Evolutionary conservation across 2,797 vertebrate species (phyloP), one percentile per base, ranked within the genome.

Genomic region (Taeniopygia guttata): DNA sequence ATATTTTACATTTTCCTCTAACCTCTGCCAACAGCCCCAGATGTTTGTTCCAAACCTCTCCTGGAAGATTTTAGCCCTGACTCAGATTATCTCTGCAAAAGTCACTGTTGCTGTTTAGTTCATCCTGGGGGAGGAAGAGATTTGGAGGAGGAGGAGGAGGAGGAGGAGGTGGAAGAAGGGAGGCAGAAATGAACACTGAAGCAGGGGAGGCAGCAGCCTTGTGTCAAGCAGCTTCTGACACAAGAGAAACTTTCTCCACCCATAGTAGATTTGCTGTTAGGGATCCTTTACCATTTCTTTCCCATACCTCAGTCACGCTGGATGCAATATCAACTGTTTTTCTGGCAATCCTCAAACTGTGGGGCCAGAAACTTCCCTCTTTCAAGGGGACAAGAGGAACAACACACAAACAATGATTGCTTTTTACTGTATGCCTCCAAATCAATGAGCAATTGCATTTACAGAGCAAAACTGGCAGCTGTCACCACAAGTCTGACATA

Each of bases 1-100:
- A 84, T 72, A 23, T 91, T 95, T 87, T 64, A 62, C 16, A 30
- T 87, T 93, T 92, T 62, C 36, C 46, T 83, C 77, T 86, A 55
- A 48, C 36, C 40, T 78, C 76, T 91, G 84, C 49, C 89, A 96
- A 42, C 62, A 83, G 54, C 40, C n/a, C 10, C 42, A 85, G 82
- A 69, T 94, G 58, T 75, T 96, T 74, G n/a, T 75, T 87, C 68
- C 79, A 81, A 78, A 40, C 14, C 38, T 43, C 66, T 89, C 36
- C 76, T 91, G 82, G 76, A 94, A 85, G 82, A 49, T 86, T 80
- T 85, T 72, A 90, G 60, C 36, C 63, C 55, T 87, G 72, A 17
- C 64, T 68, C 72, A 84, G 68, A 92, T 48, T 36, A 54, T 42
- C 26, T 75, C 68, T 81, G 68, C 49, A 60, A 87, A 77, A 93